phyloP scores from a whole-genome alignment of 1,140 invertebrate genomes.

The Leptonema lineaticorne region DNA sequence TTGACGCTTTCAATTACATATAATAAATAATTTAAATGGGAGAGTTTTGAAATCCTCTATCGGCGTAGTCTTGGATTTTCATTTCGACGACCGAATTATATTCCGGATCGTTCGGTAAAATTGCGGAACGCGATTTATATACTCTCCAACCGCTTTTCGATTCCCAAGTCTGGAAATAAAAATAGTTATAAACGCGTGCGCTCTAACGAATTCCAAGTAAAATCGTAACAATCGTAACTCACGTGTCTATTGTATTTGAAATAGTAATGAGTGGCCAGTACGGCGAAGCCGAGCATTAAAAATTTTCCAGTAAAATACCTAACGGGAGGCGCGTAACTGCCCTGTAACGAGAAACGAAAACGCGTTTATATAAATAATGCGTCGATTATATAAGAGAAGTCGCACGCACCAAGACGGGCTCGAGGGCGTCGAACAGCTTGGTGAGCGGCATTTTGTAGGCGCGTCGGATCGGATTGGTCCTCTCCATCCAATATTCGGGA shows the following conservation, averaged over 20 bases:
- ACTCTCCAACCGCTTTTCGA: constrained; percentile 68
- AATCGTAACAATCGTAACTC: constrained; percentile 48
- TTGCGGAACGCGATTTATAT: constrained; percentile 51
- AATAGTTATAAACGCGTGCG: not conserved
- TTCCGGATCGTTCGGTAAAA: constrained; percentile 64
- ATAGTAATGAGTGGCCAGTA: constrained; percentile 66
- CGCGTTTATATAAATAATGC: not conserved
- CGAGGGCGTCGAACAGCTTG: constrained; percentile 58
- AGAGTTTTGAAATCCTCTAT: constrained; percentile 67
- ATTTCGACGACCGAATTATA: constrained; percentile 63
- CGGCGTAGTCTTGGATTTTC: constrained; percentile 64
- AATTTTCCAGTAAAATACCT: constrained; percentile 67
- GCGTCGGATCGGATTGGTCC: constrained; percentile 76
- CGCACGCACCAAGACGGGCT: constrained; percentile 58
- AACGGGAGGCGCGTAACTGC: constrained; percentile 55
- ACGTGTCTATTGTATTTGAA: constrained; percentile 78
- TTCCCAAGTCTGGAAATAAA: constrained; percentile 64
- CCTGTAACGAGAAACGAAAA: constrained; percentile 53
- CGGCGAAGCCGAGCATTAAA: constrained; percentile 52
- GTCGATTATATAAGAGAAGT: not conserved
- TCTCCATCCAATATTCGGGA: constrained; percentile 65
- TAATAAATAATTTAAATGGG: constrained; percentile 49
- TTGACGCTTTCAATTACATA: too few species aligned
- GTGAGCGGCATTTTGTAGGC: constrained; percentile 73
- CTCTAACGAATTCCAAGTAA: constrained; percentile 11